phyloP scores from a whole-genome alignment of 2,797 vertebrate genomes.

The Phoeniculus purpureus region DNA sequence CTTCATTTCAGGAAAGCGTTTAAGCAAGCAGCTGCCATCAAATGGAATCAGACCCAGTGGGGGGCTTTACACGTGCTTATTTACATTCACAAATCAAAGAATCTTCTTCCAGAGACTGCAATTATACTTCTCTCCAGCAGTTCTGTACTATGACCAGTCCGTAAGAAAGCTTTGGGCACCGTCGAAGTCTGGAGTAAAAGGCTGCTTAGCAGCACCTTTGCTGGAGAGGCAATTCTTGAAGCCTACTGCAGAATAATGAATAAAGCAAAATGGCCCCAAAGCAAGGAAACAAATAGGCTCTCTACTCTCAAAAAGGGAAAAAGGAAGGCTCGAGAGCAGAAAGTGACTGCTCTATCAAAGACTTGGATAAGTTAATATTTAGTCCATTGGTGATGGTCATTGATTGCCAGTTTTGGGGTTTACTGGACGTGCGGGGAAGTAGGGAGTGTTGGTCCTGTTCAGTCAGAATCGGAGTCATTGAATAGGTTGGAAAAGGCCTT shows the following conservation, averaged over 20 bases:
- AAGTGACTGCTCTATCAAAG: background rate
- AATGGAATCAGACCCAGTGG: background rate
- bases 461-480: background rate
- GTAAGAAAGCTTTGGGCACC: background rate
- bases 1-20: constrained; percentile 37
- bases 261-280: background rate
- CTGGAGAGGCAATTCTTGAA: background rate
- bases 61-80: constrained; percentile 18
- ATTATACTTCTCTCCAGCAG: background rate
- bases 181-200: background rate
- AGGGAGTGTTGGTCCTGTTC: background rate
- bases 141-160: constrained; percentile 5
- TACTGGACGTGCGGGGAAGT: background rate
- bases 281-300: background rate
- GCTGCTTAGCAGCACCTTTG: constrained; percentile 11
- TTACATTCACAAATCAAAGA: constrained; percentile 47
- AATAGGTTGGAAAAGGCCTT: too few species aligned
- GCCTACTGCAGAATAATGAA: background rate
- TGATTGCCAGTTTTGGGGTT: background rate
- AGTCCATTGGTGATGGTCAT: background rate
- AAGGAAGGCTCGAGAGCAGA: background rate
- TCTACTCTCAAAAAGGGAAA: background rate
- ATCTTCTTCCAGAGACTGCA: constrained; percentile 14
- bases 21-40: constrained; percentile 59
- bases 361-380: background rate